phyloP scores from a whole-genome alignment of 2,797 vertebrate genomes.

The Typhlichthys eigenmanni region DNA sequence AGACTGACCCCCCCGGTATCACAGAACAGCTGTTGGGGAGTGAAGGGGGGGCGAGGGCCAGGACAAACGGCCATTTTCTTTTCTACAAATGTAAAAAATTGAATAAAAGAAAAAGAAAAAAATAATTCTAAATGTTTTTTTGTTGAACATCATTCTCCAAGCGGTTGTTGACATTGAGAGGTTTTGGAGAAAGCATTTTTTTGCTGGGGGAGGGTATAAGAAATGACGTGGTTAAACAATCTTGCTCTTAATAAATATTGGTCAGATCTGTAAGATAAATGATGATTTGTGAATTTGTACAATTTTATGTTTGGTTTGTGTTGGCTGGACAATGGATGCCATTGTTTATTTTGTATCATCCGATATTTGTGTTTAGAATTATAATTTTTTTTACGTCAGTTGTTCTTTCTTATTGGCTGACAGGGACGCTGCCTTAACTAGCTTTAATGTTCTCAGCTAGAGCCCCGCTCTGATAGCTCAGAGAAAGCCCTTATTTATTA shows the following conservation, averaged over 20 bases:
- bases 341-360: slow-evolving; percentile 85
- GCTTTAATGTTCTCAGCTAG: slow-evolving; percentile 78
- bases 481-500: slow-evolving; percentile 80
- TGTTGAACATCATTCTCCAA: slow-evolving; percentile 78
- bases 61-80: slow-evolving; percentile 71
- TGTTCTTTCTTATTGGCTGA: slow-evolving; percentile 86
- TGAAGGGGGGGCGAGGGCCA: slow-evolving; percentile 39
- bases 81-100: slow-evolving; percentile 72
- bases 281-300: slow-evolving; percentile 92
- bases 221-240: slow-evolving; percentile 71
- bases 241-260: slow-evolving; percentile 81
- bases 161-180: slow-evolving; percentile 76
- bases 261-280: slow-evolving; percentile 85
- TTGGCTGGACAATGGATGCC: slow-evolving; percentile 78
- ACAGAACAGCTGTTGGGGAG: slow-evolving; percentile 2
- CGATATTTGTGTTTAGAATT: slow-evolving; percentile 76
- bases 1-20: slow-evolving; percentile 65
- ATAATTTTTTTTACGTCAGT: slow-evolving; percentile 83
- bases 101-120: slow-evolving; percentile 33
- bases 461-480: slow-evolving; percentile 73
- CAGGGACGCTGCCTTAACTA: slow-evolving; percentile 82
- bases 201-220: neutral
- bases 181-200: slow-evolving; percentile 36
- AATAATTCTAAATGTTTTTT: slow-evolving; percentile 80
- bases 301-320: slow-evolving; percentile 78